Conservation (phyloP, 2,113 vertebrate species). For the Elgaria multicarinata region DNA sequence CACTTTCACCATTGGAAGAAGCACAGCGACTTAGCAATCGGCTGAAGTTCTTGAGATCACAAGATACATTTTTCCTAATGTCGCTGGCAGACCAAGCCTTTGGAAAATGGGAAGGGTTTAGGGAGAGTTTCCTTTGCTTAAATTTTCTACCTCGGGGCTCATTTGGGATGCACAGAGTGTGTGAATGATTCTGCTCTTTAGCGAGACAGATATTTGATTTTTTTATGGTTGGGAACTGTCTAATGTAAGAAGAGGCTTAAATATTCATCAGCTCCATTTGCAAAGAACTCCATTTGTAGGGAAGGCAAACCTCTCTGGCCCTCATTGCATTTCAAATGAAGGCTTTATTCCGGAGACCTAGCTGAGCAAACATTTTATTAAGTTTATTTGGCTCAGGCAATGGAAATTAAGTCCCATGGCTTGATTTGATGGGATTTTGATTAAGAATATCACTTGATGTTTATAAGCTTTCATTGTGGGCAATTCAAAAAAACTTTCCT, state of each 20-base stretch:
- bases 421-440: background rate
- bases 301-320: background rate
- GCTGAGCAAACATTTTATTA: background rate
- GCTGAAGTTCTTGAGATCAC: too few relatives aligned
- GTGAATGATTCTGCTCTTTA: slow-evolving; percentile 35
- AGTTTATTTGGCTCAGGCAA: background rate
- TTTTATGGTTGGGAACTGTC: slow-evolving; percentile 28
- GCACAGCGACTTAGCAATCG: background rate
- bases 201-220: slow-evolving; percentile 18
- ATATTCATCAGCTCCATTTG: slow-evolving; percentile 28
- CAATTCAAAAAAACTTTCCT: background rate
- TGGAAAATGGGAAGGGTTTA: slow-evolving; percentile 29
- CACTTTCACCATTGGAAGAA: too few relatives aligned
- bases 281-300: slow-evolving; percentile 17
- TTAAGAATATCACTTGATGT: background rate
- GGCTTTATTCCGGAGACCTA: background rate
- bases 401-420: background rate
- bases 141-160: slow-evolving; percentile 32
- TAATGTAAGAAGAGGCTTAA: slow-evolving; percentile 46
- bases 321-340: slow-evolving; percentile 1
- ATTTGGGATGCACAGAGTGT: slow-evolving; percentile 14
- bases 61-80: background rate
- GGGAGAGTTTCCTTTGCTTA: slow-evolving; percentile 39
- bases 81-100: background rate
- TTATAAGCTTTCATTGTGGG: background rate